A percentile compares a stretch with the other conserved stretches of the same genome.
These are phyloP conservation scores for Corythoichthys intestinalis DNA, from an alignment of 2,113 vertebrate species.

Conservation along the genomic window DNA sequence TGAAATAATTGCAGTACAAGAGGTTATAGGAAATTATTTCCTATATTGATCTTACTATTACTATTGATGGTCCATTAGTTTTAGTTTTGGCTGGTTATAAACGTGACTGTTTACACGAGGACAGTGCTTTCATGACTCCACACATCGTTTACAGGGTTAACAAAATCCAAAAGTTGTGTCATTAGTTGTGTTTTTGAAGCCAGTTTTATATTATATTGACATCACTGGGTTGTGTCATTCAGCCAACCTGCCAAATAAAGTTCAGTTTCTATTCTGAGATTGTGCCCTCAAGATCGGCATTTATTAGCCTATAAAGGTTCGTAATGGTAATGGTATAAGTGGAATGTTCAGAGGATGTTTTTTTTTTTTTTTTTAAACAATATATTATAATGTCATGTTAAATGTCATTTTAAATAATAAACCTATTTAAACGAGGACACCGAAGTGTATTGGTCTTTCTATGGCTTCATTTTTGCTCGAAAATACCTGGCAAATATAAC, in stretches of 20 bases:
- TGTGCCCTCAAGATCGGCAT: conserved; percentile 42
- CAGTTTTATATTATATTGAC: not conserved
- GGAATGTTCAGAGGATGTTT: conserved; percentile 30
- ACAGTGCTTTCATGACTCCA: not conserved
- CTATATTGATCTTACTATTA: not conserved
- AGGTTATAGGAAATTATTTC: not conserved
- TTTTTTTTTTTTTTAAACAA: conserved; percentile 21
- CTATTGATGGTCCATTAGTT: not conserved
- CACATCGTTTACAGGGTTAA: not conserved
- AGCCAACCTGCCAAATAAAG: conserved; percentile 8
- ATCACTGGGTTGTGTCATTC: not conserved
- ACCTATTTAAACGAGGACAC: conserved; percentile 59
- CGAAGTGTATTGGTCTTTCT: not conserved
- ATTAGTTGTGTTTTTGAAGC: not conserved
- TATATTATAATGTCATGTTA: conserved; percentile 42
- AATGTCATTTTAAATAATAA: conserved; percentile 74
- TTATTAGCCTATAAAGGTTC: conserved; percentile 55
- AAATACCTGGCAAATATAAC: too few relatives aligned
- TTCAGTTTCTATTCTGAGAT: conserved; percentile 26
- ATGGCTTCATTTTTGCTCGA: too few relatives aligned
- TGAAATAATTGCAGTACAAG: not conserved
- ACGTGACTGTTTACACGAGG: not conserved
- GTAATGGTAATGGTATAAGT: conserved; percentile 53
- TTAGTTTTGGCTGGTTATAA: not conserved
- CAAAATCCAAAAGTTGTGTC: not conserved